phyloP scores from a whole-genome alignment of 2,888 invertebrate genomes.

The Apocheima hispidaria region DNA sequence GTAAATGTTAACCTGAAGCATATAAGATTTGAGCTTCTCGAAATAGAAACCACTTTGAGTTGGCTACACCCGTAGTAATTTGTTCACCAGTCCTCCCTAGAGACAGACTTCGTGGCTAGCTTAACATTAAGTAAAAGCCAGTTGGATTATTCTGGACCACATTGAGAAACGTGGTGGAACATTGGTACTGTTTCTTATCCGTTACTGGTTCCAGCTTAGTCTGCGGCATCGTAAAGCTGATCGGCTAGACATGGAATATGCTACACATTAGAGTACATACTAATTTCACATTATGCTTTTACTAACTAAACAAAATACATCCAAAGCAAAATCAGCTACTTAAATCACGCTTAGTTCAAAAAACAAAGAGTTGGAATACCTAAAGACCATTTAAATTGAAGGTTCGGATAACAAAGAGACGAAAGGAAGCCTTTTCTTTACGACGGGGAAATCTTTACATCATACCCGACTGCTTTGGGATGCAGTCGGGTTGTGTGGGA shows the following conservation, averaged over 20 bases:
- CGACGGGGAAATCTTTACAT: too few species aligned
- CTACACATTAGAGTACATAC: too few species aligned
- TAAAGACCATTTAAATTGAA: too few species aligned
- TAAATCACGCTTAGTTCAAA: too few species aligned
- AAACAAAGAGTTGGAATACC: too few species aligned
- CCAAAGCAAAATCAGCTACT: too few species aligned
- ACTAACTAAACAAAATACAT: too few species aligned
- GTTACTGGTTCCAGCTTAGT: neutral
- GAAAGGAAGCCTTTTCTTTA: too few species aligned
- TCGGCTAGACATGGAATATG: neutral
- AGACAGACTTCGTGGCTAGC: slow-evolving; percentile 20
- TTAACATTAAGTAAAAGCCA: slow-evolving; percentile 11
- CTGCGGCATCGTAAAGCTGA: neutral
- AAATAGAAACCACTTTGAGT: slow-evolving; percentile 10
- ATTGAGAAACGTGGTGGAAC: neutral
- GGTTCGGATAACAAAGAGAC: too few species aligned
- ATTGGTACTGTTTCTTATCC: neutral
- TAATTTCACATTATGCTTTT: neutral
- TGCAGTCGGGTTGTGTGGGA: too few species aligned
- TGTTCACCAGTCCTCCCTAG: slow-evolving; percentile 19
- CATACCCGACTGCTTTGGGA: too few species aligned
- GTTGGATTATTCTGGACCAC: slow-evolving; percentile 4
- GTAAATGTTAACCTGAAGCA: neutral
- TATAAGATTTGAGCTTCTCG: slow-evolving; percentile 2
- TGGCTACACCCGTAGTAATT: slow-evolving; percentile 21